These are phyloP conservation scores for Drosophila guanche DNA, from an alignment of 1,140 invertebrate genomes.

Conservation along the genomic window DNA sequence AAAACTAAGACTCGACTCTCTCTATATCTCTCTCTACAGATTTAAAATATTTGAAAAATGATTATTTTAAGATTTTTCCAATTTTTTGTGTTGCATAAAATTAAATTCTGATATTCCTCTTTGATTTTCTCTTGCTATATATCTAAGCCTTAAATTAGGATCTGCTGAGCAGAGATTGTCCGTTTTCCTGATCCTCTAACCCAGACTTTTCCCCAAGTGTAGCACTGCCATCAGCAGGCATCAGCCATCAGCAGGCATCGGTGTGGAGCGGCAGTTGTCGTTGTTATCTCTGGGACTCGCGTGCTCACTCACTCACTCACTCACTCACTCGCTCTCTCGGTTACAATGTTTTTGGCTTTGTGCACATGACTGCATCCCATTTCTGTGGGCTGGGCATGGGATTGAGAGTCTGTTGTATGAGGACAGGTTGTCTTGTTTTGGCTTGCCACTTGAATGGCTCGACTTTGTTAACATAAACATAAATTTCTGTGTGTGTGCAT, in stretches of 20 bases:
- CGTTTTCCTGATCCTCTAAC: too few species aligned
- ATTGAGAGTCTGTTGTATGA: neutral
- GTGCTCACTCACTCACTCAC: neutral
- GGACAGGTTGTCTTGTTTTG: conserved; percentile 61
- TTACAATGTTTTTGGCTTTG: conserved; percentile 69
- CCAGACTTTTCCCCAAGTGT: conserved; percentile 25
- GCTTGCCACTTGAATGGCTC: conserved; percentile 79
- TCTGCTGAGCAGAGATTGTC: too few species aligned
- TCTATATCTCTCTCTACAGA: too few species aligned
- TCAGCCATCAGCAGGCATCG: conserved; percentile 14
- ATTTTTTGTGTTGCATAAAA: too few species aligned
- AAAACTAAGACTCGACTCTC: too few species aligned
- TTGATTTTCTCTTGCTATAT: too few species aligned
- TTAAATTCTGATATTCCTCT: too few species aligned
- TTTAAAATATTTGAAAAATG: too few species aligned
- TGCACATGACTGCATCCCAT: conserved; percentile 75
- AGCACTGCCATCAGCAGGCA: neutral
- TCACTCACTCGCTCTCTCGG: conserved; percentile 4
- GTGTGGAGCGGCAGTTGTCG: conserved; percentile 29
- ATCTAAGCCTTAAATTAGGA: too few species aligned
- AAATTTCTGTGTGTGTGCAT: conserved; percentile 55
- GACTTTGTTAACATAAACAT: conserved; percentile 81
- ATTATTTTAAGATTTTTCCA: too few species aligned
- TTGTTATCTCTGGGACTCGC: conserved; percentile 66
- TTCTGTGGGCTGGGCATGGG: conserved; percentile 7